Evolutionary conservation across 2,797 vertebrate species (phyloP).

Genomic region (Erpetoichthys calabaricus): DNA sequence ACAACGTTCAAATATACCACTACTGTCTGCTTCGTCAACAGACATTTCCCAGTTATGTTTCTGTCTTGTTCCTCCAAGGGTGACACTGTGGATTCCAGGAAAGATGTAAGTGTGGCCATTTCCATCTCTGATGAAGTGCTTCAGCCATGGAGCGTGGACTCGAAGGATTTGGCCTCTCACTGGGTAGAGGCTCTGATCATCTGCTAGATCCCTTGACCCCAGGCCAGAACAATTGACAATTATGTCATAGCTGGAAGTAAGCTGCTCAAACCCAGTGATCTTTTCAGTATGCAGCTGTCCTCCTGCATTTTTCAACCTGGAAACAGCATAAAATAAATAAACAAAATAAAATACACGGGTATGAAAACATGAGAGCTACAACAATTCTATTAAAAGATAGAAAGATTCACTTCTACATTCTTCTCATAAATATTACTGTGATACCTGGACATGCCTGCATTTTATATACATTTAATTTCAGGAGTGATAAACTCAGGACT

Average conservation of each 20-base stretch:
- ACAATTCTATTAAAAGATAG: too few species aligned
- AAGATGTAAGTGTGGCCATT: conserved; percentile 70
- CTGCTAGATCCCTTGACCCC: conserved; percentile 52
- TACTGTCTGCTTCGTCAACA: conserved; percentile 37
- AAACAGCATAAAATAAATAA: conserved; percentile 6
- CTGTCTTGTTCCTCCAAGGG: conserved; percentile 71
- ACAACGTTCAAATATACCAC: conserved; percentile 62
- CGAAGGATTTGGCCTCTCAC: conserved; percentile 74
- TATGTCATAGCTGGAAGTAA: conserved; percentile 52
- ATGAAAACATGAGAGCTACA: too few species aligned
- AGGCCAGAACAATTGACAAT: conserved; percentile 78
- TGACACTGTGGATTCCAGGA: conserved; percentile 56
- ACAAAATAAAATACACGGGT: too few species aligned
- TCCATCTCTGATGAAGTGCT: conserved; percentile 67
- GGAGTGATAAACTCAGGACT: too few species aligned
- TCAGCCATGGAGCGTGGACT: conserved; percentile 75
- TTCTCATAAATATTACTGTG: too few species aligned
- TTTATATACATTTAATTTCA: too few species aligned
- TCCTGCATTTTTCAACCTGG: conserved; percentile 58
- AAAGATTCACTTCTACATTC: too few species aligned
- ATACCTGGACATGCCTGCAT: too few species aligned
- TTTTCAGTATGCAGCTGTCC: conserved; percentile 42
- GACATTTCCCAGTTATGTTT: conserved; percentile 51
- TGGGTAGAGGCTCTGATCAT: conserved; percentile 49
- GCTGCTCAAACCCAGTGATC: conserved; percentile 56